phyloP scores from a whole-genome alignment of 2,113 vertebrate species.

The Anguilla rostrata region DNA sequence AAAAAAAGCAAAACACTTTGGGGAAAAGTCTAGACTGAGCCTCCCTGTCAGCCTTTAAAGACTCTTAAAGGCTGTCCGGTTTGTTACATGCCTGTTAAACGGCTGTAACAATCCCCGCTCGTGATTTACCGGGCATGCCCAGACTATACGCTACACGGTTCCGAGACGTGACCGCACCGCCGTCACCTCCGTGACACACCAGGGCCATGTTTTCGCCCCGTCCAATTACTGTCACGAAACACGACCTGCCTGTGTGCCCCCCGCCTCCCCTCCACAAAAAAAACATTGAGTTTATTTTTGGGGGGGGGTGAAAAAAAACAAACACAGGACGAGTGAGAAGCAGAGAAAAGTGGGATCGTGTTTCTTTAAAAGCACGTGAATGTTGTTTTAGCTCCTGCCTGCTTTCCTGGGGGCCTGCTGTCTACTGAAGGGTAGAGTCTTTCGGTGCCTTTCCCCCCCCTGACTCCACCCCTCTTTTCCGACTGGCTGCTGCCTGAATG shows the following conservation, averaged over 20 bases:
- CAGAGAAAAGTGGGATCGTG: conserved; percentile 47
- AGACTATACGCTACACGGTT: conserved; percentile 37
- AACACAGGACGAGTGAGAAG: conserved; percentile 22
- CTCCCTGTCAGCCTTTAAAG: neutral
- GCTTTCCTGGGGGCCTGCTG: conserved; percentile 47
- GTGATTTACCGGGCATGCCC: conserved; percentile 32
- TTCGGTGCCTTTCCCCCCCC: neutral
- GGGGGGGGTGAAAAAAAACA: conserved; percentile 19
- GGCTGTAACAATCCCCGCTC: conserved; percentile 31
- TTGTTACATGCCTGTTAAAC: conserved; percentile 19
- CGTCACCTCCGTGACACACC: conserved; percentile 20
- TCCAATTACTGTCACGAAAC: conserved; percentile 38
- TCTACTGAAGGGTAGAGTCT: conserved; percentile 39
- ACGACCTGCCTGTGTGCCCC: neutral
- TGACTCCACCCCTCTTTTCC: conserved; percentile 23
- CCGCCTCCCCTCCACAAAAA: neutral
- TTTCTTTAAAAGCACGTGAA: conserved; percentile 63
- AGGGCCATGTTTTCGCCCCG: conserved; percentile 25
- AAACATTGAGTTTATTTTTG: conserved; percentile 49
- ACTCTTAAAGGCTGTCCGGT: conserved; percentile 14
- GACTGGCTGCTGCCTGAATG: conserved; percentile 52
- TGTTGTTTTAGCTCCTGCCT: conserved; percentile 39
- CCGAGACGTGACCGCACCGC: conserved; percentile 18
- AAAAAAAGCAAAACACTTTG: neutral
- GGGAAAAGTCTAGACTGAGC: conserved; percentile 22